A percentile compares a stretch with the other conserved stretches of the same genome.
phyloP scores from a whole-genome alignment of 2,113 vertebrate genomes.

The Lanius ludovicianus region DNA sequence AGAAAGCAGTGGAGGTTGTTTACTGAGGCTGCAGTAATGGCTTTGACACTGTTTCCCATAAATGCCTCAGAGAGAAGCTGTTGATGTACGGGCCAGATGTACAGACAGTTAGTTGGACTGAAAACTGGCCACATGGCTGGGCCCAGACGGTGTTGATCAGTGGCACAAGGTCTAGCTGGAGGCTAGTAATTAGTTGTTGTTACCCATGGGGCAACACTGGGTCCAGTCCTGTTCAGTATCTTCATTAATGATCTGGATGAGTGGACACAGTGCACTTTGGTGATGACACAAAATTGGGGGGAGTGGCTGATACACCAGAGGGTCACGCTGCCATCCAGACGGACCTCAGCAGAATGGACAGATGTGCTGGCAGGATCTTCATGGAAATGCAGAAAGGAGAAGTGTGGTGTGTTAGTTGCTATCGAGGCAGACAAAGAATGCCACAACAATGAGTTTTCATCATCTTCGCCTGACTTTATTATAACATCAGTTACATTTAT shows the following conservation, averaged over 20 bases:
- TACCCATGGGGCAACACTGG: neutral
- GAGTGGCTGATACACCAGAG: neutral
- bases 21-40: neutral
- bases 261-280: neutral
- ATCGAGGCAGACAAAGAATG: too few species aligned
- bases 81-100: neutral
- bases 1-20: neutral
- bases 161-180: neutral
- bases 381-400: neutral
- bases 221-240: neutral
- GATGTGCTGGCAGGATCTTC: neutral
- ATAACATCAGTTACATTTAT: too few species aligned
- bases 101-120: neutral
- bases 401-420: too few species aligned
- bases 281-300: neutral
- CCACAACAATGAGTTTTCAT: too few species aligned
- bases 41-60: neutral
- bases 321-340: neutral
- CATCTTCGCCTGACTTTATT: too few species aligned
- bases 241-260: neutral
- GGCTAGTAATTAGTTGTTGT: accelerated
- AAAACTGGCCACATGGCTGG: neutral
- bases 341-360: neutral
- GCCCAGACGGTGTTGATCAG: neutral
- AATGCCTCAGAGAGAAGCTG: neutral